phyloP scores from a whole-genome alignment of 2,888 invertebrate genomes.

The Parnassius apollo region DNA sequence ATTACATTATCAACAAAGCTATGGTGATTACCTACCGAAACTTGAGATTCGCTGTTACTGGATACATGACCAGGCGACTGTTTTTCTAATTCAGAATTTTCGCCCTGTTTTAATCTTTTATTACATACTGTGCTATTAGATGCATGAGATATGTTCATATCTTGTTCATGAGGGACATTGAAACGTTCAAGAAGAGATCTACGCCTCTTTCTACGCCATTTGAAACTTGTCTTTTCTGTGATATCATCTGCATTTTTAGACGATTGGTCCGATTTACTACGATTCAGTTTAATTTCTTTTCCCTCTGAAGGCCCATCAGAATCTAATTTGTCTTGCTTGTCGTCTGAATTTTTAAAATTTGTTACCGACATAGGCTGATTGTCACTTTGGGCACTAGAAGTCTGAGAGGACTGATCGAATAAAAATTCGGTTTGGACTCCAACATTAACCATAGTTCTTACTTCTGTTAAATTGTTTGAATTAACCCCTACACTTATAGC shows the following conservation, averaged over 20 bases:
- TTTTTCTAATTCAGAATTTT: neutral
- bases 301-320: slow-evolving; percentile 25
- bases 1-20: neutral
- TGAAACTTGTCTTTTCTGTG: slow-evolving; percentile 39
- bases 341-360: slow-evolving; percentile 2
- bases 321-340: neutral
- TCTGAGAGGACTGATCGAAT: slow-evolving; percentile 1
- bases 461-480: slow-evolving; percentile 6
- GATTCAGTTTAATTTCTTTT: slow-evolving; percentile 41
- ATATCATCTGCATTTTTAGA: slow-evolving; percentile 21
- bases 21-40: neutral
- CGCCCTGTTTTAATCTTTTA: neutral
- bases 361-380: slow-evolving; percentile 3
- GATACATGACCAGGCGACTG: neutral
- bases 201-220: slow-evolving; percentile 46
- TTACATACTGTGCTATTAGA: neutral
- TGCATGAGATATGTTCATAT: neutral
- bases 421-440: slow-evolving; percentile 44
- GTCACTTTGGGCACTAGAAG: neutral
- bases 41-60: neutral
- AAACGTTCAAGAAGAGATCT: neutral
- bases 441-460: slow-evolving; percentile 37
- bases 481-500: slow-evolving; percentile 14
- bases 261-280: slow-evolving; percentile 29
- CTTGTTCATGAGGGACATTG: slow-evolving; percentile 29